Percentiles rank a stretch among this genome's conserved stretches.
These are phyloP conservation scores for Umimayanthus kanabou DNA, from an alignment of 92 coral and sea anemone genomes.

Conservation along the genomic window DNA sequence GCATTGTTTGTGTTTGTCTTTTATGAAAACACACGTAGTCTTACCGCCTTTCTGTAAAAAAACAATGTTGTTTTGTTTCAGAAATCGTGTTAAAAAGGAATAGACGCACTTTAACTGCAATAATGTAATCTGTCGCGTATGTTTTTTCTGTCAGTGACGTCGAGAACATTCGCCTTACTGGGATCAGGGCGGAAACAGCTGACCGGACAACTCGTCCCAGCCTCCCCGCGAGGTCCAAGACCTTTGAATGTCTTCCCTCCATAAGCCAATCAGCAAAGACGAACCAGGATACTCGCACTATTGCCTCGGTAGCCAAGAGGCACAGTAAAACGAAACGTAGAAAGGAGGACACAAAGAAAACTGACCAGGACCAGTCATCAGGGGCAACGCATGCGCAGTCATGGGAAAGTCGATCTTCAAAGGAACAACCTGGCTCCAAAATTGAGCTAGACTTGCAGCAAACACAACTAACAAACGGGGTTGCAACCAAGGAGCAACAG, in stretches of 20 bases:
- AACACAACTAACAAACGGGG: not conserved
- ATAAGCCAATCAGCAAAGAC: conserved; percentile 39
- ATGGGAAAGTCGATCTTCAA: not conserved
- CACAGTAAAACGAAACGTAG: not conserved
- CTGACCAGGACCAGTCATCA: not conserved
- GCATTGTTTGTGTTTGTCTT: too few relatives aligned
- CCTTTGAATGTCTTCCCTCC: conserved; percentile 40
- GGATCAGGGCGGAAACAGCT: conserved; percentile 56
- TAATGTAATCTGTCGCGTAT: too few relatives aligned
- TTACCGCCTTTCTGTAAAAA: too few relatives aligned
- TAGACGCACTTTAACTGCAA: too few relatives aligned
- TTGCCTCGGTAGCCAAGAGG: conserved; percentile 16
- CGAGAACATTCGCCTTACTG: conserved; percentile 71
- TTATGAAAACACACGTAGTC: too few relatives aligned
- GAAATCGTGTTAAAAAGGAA: too few relatives aligned
- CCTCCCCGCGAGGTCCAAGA: conserved; percentile 42
- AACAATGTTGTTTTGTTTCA: too few relatives aligned
- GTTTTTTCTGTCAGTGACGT: conserved; percentile 31
- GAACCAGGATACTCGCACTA: conserved; percentile 9
- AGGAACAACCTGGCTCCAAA: not conserved
- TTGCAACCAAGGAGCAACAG: not conserved
- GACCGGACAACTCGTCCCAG: conserved; percentile 40
- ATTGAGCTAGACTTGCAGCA: not conserved
- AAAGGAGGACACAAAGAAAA: not conserved
- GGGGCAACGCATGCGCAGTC: not conserved